These are phyloP conservation scores for Enteromius afrohamiltoni DNA, from an alignment of 2,797 vertebrate genomes.

Conservation along the genomic window DNA sequence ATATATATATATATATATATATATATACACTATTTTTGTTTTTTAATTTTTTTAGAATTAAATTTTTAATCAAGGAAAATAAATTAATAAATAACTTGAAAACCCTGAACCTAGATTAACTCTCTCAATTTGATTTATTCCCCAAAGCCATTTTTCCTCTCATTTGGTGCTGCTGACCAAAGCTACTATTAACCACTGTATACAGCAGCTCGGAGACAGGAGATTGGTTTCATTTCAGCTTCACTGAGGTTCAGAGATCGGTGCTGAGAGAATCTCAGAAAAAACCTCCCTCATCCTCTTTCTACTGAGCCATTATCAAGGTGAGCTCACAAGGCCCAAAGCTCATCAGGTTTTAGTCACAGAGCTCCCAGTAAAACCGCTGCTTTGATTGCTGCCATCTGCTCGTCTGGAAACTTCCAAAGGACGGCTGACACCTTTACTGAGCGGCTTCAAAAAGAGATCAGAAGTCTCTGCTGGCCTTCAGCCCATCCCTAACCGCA, in stretches of 20 bases:
- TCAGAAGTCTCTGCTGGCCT: slow-evolving; percentile 30
- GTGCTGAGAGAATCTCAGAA: not conserved
- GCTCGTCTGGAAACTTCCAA: slow-evolving; percentile 46
- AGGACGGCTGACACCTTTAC: slow-evolving; percentile 21
- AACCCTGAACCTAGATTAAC: not conserved
- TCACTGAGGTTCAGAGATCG: not conserved
- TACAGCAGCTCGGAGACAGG: not conserved
- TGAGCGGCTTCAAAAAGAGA: slow-evolving; percentile 48
- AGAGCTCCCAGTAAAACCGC: slow-evolving; percentile 42
- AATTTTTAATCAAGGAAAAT: no score
- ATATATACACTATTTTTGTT: no score
- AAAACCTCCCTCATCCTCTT: not conserved
- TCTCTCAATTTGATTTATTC: not conserved
- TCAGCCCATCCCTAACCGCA: slow-evolving; percentile 17
- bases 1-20: no score
- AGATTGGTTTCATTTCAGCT: not conserved
- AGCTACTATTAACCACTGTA: not conserved
- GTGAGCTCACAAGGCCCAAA: slow-evolving; percentile 34
- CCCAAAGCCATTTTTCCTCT: not conserved
- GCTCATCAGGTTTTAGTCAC: slow-evolving; percentile 40
- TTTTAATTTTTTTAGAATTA: no score
- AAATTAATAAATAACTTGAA: not conserved
- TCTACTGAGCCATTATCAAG: slow-evolving; percentile 10
- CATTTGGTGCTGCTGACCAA: not conserved
- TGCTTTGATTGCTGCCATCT: slow-evolving; percentile 54